Percentiles rank a stretch among this genome's conserved stretches.
Evolutionary conservation across 2,888 invertebrate genomes (phyloP).

Genomic region (Gasteruption jaculator): DNA sequence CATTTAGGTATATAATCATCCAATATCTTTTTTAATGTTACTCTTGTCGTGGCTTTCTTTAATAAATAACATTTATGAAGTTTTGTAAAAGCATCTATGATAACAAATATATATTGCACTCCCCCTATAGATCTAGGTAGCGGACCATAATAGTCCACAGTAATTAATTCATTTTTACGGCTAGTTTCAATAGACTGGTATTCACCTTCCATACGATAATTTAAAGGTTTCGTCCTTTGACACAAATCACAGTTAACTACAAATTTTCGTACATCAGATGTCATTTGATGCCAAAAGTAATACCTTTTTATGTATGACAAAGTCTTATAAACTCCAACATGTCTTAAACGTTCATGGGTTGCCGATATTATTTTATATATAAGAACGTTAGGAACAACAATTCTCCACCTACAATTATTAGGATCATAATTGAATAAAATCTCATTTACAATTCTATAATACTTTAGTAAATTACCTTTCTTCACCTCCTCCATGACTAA

Average conservation of each 20-base stretch:
- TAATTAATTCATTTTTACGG: background rate
- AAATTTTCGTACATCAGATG: background rate
- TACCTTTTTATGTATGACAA: background rate
- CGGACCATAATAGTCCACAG: conserved; percentile 7
- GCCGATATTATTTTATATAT: background rate
- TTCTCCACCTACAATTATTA: background rate
- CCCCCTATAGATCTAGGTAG: conserved; percentile 1
- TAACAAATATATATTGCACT: conserved; percentile 7
- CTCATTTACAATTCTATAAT: background rate
- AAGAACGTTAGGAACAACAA: background rate
- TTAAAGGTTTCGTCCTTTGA: background rate
- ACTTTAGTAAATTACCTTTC: background rate
- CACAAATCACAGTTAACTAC: background rate
- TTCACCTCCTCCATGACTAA: background rate
- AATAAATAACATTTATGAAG: background rate
- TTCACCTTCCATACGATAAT: background rate
- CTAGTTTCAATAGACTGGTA: background rate
- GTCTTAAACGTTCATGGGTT: background rate
- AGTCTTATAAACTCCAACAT: conserved; percentile 1
- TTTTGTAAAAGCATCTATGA: conserved; percentile 4
- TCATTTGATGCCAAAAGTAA: background rate
- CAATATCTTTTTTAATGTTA: background rate
- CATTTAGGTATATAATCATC: background rate
- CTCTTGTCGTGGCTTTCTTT: background rate
- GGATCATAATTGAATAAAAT: background rate